Percentiles rank a stretch among this genome's conserved stretches.
Conservation (phyloP, 2,888 invertebrate genomes). For the Cryptocephalus primarius region DNA sequence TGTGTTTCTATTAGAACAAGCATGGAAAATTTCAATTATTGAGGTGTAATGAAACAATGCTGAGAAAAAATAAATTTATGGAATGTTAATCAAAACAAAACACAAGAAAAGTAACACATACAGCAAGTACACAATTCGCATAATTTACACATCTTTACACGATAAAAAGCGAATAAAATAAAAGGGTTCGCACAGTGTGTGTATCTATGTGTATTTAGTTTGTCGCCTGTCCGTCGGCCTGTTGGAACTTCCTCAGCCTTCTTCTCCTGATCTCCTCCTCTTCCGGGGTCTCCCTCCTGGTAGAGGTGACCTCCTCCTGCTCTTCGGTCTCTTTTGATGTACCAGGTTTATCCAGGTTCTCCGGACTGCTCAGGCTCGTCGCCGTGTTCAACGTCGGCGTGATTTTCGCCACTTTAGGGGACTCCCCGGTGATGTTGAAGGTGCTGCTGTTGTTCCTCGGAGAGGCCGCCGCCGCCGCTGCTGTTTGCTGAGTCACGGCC, state of each 20-base stretch:
- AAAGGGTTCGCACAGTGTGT: too few relatives aligned
- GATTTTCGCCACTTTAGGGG: conserved; percentile 10
- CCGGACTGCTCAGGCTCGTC: not conserved
- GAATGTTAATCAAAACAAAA: too few relatives aligned
- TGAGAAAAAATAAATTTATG: too few relatives aligned
- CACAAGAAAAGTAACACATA: too few relatives aligned
- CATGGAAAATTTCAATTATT: too few relatives aligned
- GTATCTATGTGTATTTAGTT: too few relatives aligned
- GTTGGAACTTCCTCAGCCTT: conserved; percentile 60
- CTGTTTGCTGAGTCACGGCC: not conserved
- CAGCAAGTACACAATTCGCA: too few relatives aligned
- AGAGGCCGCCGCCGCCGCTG: not conserved
- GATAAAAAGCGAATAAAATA: too few relatives aligned
- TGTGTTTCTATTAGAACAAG: too few relatives aligned
- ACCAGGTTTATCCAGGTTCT: not conserved
- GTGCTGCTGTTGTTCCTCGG: not conserved
- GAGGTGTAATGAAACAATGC: too few relatives aligned
- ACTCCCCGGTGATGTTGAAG: conserved; percentile 2
- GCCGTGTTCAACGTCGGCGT: conserved; percentile 7
- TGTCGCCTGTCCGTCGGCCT: conserved; percentile 1
- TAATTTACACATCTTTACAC: too few relatives aligned
- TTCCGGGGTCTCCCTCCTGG: conserved; percentile 32
- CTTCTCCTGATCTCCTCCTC: conserved; percentile 65
- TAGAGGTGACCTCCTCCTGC: not conserved
- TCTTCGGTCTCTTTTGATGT: conserved; percentile 1